Base-by-base conservation (phyloP, 2,113 vertebrate species). In the Hoplias malabaricus region DNA sequence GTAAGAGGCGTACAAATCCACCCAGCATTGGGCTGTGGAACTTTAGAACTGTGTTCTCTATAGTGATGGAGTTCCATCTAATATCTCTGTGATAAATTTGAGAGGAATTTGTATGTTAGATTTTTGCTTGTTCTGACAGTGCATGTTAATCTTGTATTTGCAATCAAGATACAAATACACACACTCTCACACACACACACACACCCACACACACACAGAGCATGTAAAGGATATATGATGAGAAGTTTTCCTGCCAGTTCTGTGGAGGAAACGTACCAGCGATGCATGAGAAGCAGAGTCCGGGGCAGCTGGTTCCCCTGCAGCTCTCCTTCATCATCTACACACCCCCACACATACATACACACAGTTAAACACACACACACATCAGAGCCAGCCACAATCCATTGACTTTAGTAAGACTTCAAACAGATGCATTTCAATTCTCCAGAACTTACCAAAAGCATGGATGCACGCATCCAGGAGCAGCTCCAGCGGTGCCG, bases 281-380 rank as follows among this genome's bases (percentile, higher is more conserved):
- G 94, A 71, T 99, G 97, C 96, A 99, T 99, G 89, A 99, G 91
- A 71, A 99, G 93, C 72, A 99, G 88, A n/a, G 85, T 96, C 86
- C 96, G 94, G 73, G 97, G 96, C 81, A 98, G 90, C 46, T 90
- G 91, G 84, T 84, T 93, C 53, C 87, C 89, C 48, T 89, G 90
- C 31, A 89, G 88, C 71, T 95, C 93, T 82, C 96, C 96, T 73
- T 87, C 90, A 86, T 96, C 93, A 91, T 97, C 98, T 99, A 86
- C 2, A 77, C 34, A 62, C 33, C 56, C 63, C 72, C 38, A 12
- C 16, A 73, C 9, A 67, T n/a, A n/a, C n/a, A n/a, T n/a, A 46
- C 48, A 23, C n/a, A 21, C 4, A 6, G 12, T 46, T 3, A 46
- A 53, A 69, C 54, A 61, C 40, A 48, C 75, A 77, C 23, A 68